These are phyloP conservation scores for Nilaparvata lugens DNA, from an alignment of 1,140 invertebrate genomes.

Conservation along the genomic window DNA sequence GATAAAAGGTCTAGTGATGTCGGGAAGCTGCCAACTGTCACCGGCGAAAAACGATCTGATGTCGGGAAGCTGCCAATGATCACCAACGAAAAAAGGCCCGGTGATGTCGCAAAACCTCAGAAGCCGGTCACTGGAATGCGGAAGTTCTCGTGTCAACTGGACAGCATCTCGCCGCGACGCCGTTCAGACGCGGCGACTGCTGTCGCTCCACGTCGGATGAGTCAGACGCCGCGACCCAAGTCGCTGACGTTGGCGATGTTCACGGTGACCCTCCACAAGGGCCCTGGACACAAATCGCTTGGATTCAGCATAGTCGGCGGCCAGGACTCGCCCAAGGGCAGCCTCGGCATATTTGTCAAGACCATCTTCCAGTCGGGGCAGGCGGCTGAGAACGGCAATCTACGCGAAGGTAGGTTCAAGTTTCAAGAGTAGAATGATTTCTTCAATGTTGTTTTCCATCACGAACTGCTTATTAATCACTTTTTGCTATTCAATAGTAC, in stretches of 20 bases:
- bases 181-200: background rate
- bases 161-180: conserved; percentile 16
- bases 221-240: conserved; percentile 40
- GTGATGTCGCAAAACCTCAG: conserved; percentile 20
- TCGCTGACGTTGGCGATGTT: conserved; percentile 56
- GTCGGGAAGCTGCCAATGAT: background rate
- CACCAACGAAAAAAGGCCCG: background rate
- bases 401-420: conserved; percentile 59
- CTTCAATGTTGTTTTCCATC: too few relatives aligned
- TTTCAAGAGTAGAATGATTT: too few relatives aligned
- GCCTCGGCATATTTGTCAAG: conserved; percentile 81
- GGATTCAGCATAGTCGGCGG: conserved; percentile 91
- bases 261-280: conserved; percentile 73
- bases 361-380: conserved; percentile 80
- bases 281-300: conserved; percentile 71
- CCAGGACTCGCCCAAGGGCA: conserved; percentile 76
- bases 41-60: too few relatives aligned
- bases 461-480: too few relatives aligned
- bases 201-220: conserved; percentile 5
- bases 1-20: conserved; percentile 7
- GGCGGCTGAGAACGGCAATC: conserved; percentile 71
- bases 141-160: conserved; percentile 30
- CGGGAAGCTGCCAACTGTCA: background rate
- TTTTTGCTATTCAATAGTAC: too few relatives aligned
- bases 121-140: conserved; percentile 29